phyloP scores from a whole-genome alignment of 2,113 vertebrate genomes.

The Ivindomyrus marchei region DNA sequence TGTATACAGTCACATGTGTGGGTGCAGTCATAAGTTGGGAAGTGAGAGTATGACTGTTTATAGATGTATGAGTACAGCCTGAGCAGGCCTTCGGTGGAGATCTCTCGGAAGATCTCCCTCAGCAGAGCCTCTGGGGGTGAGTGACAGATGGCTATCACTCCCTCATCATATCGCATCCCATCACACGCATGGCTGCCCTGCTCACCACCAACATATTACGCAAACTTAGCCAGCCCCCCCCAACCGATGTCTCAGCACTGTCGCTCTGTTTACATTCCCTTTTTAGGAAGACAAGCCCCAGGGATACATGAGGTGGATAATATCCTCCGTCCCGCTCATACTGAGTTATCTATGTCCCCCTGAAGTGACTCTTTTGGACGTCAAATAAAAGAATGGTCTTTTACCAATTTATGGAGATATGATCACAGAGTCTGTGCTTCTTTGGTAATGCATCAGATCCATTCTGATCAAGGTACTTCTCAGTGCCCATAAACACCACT shows the following conservation, averaged over 20 bases:
- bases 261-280: not conserved
- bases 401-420: slow-evolving; percentile 89
- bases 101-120: slow-evolving; percentile 80
- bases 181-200: not conserved
- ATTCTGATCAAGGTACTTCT: slow-evolving; percentile 90
- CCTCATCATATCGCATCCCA: slow-evolving; percentile 17
- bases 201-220: not conserved
- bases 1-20: not conserved
- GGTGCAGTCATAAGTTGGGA: not conserved
- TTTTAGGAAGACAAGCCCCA: not conserved
- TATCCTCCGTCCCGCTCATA: not conserved
- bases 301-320: not conserved
- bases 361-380: slow-evolving; percentile 86
- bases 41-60: not conserved
- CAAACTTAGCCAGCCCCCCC: not conserved
- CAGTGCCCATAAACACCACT: slow-evolving; percentile 98
- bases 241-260: not conserved
- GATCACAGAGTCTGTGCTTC: slow-evolving; percentile 86
- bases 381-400: slow-evolving; percentile 91
- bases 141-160: not conserved
- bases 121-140: slow-evolving; percentile 73
- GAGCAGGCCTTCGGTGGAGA: slow-evolving; percentile 85
- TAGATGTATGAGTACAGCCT: not conserved
- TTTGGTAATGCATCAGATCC: slow-evolving; percentile 91
- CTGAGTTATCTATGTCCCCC: slow-evolving; percentile 78